Evolutionary conservation across 2,888 invertebrate species (phyloP).

Genomic region (Mongoloraphidia duomilia): DNA sequence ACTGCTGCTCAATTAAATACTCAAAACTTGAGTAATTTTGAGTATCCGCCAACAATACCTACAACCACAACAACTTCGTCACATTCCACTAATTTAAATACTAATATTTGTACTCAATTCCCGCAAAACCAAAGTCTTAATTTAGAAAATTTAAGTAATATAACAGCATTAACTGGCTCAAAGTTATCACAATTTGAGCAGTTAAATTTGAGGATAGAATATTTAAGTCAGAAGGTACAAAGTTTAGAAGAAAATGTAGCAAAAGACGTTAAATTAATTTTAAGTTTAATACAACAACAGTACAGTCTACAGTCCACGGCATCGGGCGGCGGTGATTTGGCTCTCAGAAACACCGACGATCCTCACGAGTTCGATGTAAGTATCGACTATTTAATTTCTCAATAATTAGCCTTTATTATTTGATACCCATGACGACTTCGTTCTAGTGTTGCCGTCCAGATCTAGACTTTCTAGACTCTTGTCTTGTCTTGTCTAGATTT

Average conservation of each 20-base stretch:
- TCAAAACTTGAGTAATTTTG: conserved; percentile 11
- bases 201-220: conserved; percentile 52
- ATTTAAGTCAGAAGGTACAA: conserved; percentile 51
- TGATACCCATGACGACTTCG: no score
- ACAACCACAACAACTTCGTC: conserved; percentile 40
- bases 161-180: not conserved
- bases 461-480: no score
- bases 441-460: no score
- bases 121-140: not conserved
- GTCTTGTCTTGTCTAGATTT: no score
- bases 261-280: conserved; percentile 57
- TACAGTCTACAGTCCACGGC: conserved; percentile 27
- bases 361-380: no score
- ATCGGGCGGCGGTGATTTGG: conserved; percentile 1
- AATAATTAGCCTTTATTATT: no score
- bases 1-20: conserved; percentile 12
- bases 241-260: conserved; percentile 59
- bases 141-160: no score
- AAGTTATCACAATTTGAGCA: conserved; percentile 29
- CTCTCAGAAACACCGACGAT: no score
- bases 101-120: conserved; percentile 5
- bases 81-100: conserved; percentile 15
- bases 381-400: no score
- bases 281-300: conserved; percentile 47
- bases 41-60: conserved; percentile 30